Conservation (phyloP, 2,113 vertebrate genomes). For the Pseudonaja textilis region DNA sequence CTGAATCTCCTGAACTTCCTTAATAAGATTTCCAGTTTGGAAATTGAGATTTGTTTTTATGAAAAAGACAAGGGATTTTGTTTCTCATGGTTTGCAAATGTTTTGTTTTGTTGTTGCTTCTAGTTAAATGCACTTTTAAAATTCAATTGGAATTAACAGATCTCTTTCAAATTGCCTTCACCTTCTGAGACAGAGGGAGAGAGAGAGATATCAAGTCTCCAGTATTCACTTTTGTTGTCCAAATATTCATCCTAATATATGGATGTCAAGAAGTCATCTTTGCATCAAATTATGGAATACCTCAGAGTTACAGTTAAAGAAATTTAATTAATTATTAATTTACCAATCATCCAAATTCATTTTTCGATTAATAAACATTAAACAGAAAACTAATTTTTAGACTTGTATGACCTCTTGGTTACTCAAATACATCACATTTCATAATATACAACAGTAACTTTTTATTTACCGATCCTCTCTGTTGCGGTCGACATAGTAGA, state of each 20-base stretch:
- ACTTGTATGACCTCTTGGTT: neutral
- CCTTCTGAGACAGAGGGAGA: neutral
- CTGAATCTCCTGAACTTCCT: neutral
- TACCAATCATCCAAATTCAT: neutral
- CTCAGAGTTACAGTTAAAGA: neutral
- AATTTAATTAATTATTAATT: neutral
- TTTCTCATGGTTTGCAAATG: neutral
- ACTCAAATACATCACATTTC: neutral
- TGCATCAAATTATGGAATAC: neutral
- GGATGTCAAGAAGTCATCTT: neutral
- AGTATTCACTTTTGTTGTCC: neutral
- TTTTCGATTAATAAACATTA: neutral
- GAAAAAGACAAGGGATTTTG: neutral
- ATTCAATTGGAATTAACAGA: neutral
- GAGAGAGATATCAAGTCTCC: neutral
- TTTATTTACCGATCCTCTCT: conserved; percentile 88
- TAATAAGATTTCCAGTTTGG: neutral
- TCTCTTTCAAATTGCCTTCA: neutral
- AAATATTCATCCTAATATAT: neutral
- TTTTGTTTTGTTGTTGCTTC: neutral
- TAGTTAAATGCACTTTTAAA: neutral
- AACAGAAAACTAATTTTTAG: neutral
- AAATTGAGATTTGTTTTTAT: neutral
- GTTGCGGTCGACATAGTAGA: conserved; percentile 91
- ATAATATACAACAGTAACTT: accelerated